Base-by-base conservation (phyloP, 2,113 vertebrate species). In the Myrmecobius fasciatus region DNA sequence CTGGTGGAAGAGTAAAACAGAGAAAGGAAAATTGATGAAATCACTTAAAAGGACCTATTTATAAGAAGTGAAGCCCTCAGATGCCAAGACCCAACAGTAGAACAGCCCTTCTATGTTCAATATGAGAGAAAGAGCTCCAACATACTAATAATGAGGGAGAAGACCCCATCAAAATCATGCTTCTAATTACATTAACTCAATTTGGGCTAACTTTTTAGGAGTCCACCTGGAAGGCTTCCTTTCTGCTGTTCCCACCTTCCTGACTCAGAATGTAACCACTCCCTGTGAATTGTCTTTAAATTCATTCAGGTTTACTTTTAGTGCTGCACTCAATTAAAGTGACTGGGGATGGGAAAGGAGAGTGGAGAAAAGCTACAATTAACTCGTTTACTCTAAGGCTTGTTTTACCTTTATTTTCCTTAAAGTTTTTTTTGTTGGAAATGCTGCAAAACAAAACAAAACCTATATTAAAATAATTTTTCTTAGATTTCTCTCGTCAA, bases 381-480 rank as follows among this genome's bases (percentile, higher is more conserved):
- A 91, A 95, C 51, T 92, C 49, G 56, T 54, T 91, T 75, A 88
- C 46, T 52, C 95, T 53, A 96, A 93, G 93, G 94, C 1, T 22
- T 83, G 60, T n/a, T 75, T n/a, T 36, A 83, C 67, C 43, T 83
- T 43, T 43, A n/a, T n/a, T 93, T 95, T 90, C 94, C 91, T 96
- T 83, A 60, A 94, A 93, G 52, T 31, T 53, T 94, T 47, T 48
- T 43, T 3, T 83, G 31, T 46, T 54, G 49, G 89, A 96, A 93
- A 92, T 48, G 8, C 90, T 94, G 89, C 10, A 95, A 95, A 94
- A 89, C 11, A 89, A 94, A 96, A 90, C 11, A 89, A 94, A 96
- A 90, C 36, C 52, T 67, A 93, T 96, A 89, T 92, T 53, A 89
- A 97, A 95, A 96, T 88, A 96, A 93, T 60, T 92, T 93, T 43